phyloP scores from a whole-genome alignment of 1,140 invertebrate species.

The Patella vulgata region DNA sequence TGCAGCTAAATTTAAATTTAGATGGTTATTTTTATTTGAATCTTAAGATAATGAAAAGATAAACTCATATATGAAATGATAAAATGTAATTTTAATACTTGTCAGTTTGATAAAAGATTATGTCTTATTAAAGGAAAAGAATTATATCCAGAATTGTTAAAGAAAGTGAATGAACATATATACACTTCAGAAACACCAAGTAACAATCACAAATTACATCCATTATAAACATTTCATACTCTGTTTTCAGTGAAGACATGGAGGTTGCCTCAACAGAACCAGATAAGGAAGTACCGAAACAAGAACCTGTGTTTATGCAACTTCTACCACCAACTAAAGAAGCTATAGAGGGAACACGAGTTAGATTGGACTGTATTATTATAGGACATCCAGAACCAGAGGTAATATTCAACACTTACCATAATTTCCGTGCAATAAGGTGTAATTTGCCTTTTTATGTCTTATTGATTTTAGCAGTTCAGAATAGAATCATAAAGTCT shows the following conservation, averaged over 20 bases:
- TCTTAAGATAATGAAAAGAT: neutral
- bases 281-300: conserved; percentile 69
- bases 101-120: neutral
- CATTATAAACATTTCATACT: no score
- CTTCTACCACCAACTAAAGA: conserved; percentile 69
- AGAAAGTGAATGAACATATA: no score
- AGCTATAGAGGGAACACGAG: conserved; percentile 69
- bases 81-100: neutral
- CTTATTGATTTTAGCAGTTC: no score
- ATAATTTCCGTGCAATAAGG: neutral
- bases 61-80: neutral
- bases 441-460: neutral
- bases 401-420: conserved; percentile 43
- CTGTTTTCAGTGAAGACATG: conserved; percentile 56
- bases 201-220: no score
- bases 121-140: no score
- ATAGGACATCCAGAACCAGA: conserved; percentile 68
- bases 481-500: no score
- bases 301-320: conserved; percentile 78
- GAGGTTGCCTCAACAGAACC: conserved; percentile 53
- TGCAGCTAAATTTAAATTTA: no score
- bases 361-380: conserved; percentile 67
- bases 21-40: no score
- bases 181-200: no score
- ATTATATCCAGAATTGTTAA: no score